phyloP scores from a whole-genome alignment of 2,113 vertebrate genomes.

The Colius striatus region DNA sequence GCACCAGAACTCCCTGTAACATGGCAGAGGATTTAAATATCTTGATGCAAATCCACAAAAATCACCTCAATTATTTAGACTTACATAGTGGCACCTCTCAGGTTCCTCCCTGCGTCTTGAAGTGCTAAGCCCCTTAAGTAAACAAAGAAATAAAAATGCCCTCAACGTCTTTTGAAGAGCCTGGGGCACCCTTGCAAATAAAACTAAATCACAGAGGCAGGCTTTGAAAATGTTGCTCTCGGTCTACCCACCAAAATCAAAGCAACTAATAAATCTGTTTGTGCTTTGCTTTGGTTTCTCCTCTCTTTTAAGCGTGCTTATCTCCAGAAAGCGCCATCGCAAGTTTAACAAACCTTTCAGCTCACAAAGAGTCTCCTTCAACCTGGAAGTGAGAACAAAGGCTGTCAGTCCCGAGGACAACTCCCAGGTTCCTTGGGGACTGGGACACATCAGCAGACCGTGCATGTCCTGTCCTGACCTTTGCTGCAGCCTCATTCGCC shows the following conservation, averaged over 20 bases:
- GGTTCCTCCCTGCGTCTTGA: slow-evolving; percentile 1
- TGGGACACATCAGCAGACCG: rapidly evolving
- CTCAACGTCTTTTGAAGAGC: slow-evolving; percentile 25
- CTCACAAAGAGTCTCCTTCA: slow-evolving; percentile 4
- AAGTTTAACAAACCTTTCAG: slow-evolving; percentile 17
- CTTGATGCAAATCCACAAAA: slow-evolving; percentile 5
- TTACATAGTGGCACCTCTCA: slow-evolving; percentile 21
- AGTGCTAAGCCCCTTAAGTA: slow-evolving; percentile 15
- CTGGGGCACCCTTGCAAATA: not conserved
- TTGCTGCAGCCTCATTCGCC: not conserved
- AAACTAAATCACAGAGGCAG: slow-evolving; percentile 9
- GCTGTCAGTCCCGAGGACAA: not conserved
- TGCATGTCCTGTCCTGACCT: slow-evolving; percentile 54
- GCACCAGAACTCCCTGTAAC: not conserved
- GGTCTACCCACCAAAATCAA: slow-evolving; percentile 34
- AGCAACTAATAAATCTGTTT: slow-evolving; percentile 56
- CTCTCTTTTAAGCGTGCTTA: not conserved
- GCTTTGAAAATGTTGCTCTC: slow-evolving; percentile 42
- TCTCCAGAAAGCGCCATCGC: not conserved
- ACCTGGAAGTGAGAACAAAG: slow-evolving; percentile 37
- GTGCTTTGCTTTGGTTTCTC: slow-evolving; percentile 35
- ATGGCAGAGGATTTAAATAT: not conserved
- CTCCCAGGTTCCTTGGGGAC: not conserved
- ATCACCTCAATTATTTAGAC: slow-evolving; percentile 16
- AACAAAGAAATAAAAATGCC: slow-evolving; percentile 54